These are phyloP conservation scores for Notospermus geniculatus DNA, from an alignment of 1,140 invertebrate species.

Conservation along the genomic window DNA sequence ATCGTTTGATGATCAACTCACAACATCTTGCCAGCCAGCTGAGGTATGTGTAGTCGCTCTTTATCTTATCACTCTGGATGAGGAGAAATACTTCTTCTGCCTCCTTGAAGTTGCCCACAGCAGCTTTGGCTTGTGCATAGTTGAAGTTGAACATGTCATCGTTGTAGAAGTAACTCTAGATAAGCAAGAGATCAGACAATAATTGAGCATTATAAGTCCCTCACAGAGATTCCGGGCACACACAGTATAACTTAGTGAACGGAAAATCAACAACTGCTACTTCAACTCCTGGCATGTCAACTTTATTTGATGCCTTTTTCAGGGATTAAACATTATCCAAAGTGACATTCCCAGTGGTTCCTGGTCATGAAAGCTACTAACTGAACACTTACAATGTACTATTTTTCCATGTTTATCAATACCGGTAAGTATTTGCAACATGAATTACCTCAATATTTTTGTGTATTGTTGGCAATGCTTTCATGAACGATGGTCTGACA, in stretches of 20 bases:
- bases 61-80: constrained; percentile 79
- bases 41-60: constrained; percentile 83
- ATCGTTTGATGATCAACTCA: constrained; percentile 63
- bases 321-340: no score
- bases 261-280: no score
- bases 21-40: constrained; percentile 86
- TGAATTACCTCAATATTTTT: no score
- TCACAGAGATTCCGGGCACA: no score
- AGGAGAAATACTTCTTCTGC: constrained; percentile 87
- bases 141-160: constrained; percentile 98
- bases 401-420: no score
- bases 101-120: constrained; percentile 88
- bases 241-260: no score
- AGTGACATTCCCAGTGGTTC: neutral
- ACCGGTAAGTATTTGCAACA: no score
- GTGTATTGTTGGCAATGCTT: no score
- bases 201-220: constrained; percentile 62
- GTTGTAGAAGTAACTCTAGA: constrained; percentile 80
- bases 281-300: no score
- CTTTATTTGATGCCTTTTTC: no score
- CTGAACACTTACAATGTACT: no score
- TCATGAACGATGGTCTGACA: no score
- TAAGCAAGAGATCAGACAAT: constrained; percentile 22
- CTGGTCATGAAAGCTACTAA: neutral
- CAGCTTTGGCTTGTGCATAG: constrained; percentile 91